Evolutionary conservation across 2,113 vertebrate species (phyloP).

Genomic region (Rattus norvegicus): GRCr8 NC_086019.1:31521501-31522000

Average conservation of each 20-base stretch:
- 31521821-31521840: background rate
- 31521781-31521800: too few relatives aligned
- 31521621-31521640: background rate
- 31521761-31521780: background rate
- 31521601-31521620: background rate
- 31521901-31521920: background rate
- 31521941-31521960: background rate
- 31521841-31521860: background rate
- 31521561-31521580: background rate
- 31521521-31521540: background rate
- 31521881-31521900: background rate
- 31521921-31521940: background rate
- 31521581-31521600: background rate
- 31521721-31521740: background rate
- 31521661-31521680: background rate
- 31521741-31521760: too few relatives aligned
- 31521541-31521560: background rate
- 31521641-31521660: background rate
- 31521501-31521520: background rate
- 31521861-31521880: background rate
- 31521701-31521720: background rate
- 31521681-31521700: background rate
- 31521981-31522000: background rate
- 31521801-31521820: background rate
- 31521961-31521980: too few relatives aligned